Evolutionary conservation across 2,797 vertebrate genomes (phyloP), one percentile per base, ranked within the genome.

Genomic region (Astyanax mexicanus): DNA sequence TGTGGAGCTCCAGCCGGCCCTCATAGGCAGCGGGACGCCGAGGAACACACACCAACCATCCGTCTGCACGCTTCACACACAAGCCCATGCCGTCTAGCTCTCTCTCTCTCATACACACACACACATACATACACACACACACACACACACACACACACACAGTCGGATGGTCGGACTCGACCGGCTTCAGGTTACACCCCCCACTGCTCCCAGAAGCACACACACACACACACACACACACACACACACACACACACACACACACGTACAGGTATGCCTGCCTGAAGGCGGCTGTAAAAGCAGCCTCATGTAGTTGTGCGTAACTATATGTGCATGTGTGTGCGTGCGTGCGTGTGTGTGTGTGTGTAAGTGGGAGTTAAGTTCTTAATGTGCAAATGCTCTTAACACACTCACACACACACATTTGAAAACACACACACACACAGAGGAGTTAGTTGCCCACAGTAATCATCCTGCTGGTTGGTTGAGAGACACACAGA

Each of bases 31-130:
- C 49, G 8, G 15, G 9, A 66, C 69, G 71, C 73, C 60, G 65
- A 62, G 23, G 29, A 75, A 65, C 51, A 58, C 57, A 71, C 69
- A 69, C 21, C 17, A 47, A 69, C 21, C 17, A 47, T 81, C 64
- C 25, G 45, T 79, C 78, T 73, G 23, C 4, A n/a, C 4, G 57
- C 64, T 60, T 61, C 77, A 74, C 80, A 74, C 80, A 71, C 77
- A 69, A 77, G 61, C 74, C 75, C 78, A 84, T 74, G 73, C 62
- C 45, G 55, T 17, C 67, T 44, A 37, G 6, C 67, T 49, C 62
- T n/a, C n/a, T n/a, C n/a, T n/a, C n/a, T n/a, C n/a, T n/a, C n/a
- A n/a, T n/a, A 11, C 40, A 21, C 40, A 37, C 57, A 54, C 44
- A 6, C 64, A 12, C 40, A 21, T 42, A 38, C 58, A 55, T 44